Base-by-base conservation (phyloP, 2,113 vertebrate species). In the Casuarius casuarius region DNA sequence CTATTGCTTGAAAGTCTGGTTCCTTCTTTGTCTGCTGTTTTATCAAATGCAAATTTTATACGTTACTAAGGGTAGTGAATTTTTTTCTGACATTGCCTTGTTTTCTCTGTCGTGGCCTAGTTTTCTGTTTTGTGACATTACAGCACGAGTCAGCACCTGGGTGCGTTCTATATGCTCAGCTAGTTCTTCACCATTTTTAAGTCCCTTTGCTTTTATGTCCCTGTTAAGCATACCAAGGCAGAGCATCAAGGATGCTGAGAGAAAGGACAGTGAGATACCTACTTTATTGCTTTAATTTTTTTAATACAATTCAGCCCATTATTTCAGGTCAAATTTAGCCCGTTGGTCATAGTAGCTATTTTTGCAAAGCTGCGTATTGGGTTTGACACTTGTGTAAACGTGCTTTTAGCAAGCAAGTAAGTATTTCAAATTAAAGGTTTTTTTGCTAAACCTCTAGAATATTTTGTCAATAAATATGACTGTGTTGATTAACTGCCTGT, bases 141-240 rank as follows among this genome's bases (percentile, higher is more conserved):
- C 61, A 58, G 81, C 33, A 4, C 87, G 87, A 97, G 62, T 95
- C 94, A 85, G 93, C 93, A 82, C 66, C 67, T 59, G 1, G 5
- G 15, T 15, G 52, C 44, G 17, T 5, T 85, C 49, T 73, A 2
- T 52, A 3, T 38, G 79, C 67, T 88, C 16, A 4, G 49, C 40
- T 66, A 28, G 8, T 79, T 22, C 44, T 18, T 23, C 9, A 26
- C 14, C 38, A 28, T 26, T 5, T 12, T 20, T 26, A 51, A 18
- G 25, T 28, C 38, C 14, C 40, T 91, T 87, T 28, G 72, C 22
- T 75, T 87, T 28, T 52, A 18, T 52, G 63, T 46, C 54, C 40
- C 59, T 86, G 89, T 49, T 63, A 74, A 70, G 49, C 63, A 25
- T 31, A 29, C 51, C 68, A 46, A 78, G 78, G 66, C 74, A 22